Conservation (phyloP, 2,113 vertebrate species). For the Myotis yumanensis region DNA sequence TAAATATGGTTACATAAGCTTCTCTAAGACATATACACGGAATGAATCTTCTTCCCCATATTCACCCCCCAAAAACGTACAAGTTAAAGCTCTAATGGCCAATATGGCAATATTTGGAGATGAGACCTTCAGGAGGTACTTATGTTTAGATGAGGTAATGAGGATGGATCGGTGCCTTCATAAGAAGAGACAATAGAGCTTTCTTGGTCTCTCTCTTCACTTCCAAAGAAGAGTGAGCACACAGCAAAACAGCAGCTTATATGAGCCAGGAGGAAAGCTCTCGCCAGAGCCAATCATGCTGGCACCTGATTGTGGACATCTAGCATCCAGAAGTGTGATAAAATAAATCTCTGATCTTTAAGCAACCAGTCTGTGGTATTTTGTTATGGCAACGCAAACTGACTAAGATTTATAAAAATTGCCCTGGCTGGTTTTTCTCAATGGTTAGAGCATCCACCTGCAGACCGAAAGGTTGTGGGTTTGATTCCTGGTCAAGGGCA, state of each 20-base stretch:
- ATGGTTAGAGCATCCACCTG: too few relatives aligned
- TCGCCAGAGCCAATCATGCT: background rate
- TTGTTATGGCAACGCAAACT: background rate
- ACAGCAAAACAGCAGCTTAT: background rate
- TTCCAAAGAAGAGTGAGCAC: background rate
- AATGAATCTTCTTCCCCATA: background rate
- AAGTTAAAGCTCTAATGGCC: background rate
- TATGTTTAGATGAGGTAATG: background rate
- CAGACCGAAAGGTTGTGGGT: too few relatives aligned
- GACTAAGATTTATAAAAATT: background rate
- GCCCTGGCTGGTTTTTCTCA: too few relatives aligned
- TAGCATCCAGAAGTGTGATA: background rate
- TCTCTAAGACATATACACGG: background rate
- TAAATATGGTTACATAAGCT: background rate
- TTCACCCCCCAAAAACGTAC: background rate
- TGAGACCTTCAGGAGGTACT: background rate
- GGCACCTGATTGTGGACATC: background rate
- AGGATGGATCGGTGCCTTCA: background rate
- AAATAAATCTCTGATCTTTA: background rate
- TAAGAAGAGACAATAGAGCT: background rate
- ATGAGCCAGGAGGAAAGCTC: background rate
- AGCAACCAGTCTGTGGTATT: background rate
- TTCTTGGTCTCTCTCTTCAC: background rate
- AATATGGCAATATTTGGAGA: background rate
- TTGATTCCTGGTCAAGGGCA: too few relatives aligned